Conservation (phyloP, 53 echinoderm and acorn worm genomes). For the Luidia sarsii region DNA sequence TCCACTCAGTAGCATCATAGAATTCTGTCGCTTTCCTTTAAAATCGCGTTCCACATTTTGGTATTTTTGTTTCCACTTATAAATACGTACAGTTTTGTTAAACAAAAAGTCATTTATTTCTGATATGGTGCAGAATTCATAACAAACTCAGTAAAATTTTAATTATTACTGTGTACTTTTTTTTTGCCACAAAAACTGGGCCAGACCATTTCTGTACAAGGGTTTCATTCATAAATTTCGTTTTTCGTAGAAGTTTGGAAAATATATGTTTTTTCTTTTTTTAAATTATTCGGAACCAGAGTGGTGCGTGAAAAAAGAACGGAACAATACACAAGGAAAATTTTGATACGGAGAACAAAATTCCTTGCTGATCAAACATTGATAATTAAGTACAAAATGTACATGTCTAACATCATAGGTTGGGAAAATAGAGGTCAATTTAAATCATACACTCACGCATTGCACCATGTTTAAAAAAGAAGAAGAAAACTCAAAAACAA, state of each 20-base stretch:
- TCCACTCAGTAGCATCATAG: not conserved
- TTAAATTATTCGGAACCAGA: not conserved
- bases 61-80: not conserved
- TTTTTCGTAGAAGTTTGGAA: not conserved
- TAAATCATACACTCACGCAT: slow-evolving; percentile 36
- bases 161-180: slow-evolving; percentile 48
- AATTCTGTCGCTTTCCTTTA: not conserved
- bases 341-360: too few relatives aligned
- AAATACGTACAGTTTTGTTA: slow-evolving; percentile 27
- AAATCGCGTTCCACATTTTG: not conserved
- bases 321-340: too few relatives aligned
- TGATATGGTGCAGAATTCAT: slow-evolving; percentile 33
- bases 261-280: slow-evolving; percentile 31
- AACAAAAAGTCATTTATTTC: slow-evolving; percentile 17
- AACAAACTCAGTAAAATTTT: slow-evolving; percentile 41
- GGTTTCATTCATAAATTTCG: slow-evolving; percentile 6
- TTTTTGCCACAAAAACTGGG: slow-evolving; percentile 29
- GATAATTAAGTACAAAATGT: slow-evolving; percentile 47
- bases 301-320: slow-evolving; percentile 16
- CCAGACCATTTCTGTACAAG: slow-evolving; percentile 54
- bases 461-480: slow-evolving; percentile 34
- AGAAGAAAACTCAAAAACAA: too few relatives aligned
- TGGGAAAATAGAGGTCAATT: slow-evolving; percentile 30
- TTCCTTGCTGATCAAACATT: too few relatives aligned
- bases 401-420: too few relatives aligned